Conservation (phyloP, 2,113 vertebrate species). For the Ammospiza nelsoni region DNA sequence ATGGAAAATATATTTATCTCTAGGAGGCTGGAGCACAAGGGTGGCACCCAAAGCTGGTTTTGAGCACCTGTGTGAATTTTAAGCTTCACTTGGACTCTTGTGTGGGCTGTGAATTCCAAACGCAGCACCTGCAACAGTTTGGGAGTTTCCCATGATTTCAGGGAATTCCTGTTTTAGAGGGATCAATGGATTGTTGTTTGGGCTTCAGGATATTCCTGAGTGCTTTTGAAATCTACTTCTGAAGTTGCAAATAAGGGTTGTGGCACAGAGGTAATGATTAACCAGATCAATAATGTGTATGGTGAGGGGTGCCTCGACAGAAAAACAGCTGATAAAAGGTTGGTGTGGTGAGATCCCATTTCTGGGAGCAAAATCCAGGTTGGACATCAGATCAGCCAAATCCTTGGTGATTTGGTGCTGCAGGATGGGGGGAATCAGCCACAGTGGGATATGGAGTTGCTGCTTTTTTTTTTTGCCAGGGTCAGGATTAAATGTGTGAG, state of each 20-base stretch:
- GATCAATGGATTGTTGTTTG: not conserved
- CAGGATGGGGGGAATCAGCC: not conserved
- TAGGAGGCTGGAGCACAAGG: not conserved
- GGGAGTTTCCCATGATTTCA: not conserved
- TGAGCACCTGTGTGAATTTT: not conserved
- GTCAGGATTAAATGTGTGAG: not conserved
- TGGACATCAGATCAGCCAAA: not conserved
- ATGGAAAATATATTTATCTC: not conserved
- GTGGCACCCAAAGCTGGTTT: not conserved
- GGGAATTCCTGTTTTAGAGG: not conserved
- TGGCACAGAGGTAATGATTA: not conserved
- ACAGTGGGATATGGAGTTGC: not conserved
- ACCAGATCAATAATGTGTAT: not conserved
- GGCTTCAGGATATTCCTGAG: not conserved
- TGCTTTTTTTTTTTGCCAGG: not conserved
- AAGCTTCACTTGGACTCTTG: rapidly evolving
- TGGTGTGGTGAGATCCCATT: not conserved
- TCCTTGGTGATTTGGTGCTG: not conserved
- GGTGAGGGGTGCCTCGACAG: not conserved
- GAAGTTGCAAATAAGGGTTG: rapidly evolving
- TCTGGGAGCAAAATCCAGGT: not conserved
- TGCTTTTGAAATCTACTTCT: not conserved
- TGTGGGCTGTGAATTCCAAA: rapidly evolving
- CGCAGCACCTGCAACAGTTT: rapidly evolving
- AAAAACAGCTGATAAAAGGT: not conserved